Conservation (phyloP, 2,797 vertebrate genomes). For the Sebastes hopkinsi region DNA sequence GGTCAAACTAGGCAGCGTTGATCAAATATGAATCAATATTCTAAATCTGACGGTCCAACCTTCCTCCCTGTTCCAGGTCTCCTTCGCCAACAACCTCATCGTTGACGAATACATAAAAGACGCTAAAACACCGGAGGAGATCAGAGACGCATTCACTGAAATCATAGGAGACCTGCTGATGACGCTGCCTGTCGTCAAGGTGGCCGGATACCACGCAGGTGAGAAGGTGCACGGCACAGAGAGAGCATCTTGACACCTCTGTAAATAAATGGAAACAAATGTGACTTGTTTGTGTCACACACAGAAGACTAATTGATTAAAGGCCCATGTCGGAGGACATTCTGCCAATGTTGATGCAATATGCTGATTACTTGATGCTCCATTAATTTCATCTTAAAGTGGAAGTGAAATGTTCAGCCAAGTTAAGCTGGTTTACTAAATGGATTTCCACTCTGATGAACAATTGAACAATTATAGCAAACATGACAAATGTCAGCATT, state of each 20-base stretch:
- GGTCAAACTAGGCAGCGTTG: too few relatives aligned
- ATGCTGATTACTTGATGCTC: neutral
- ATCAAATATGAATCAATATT: too few relatives aligned
- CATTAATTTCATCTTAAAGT: neutral
- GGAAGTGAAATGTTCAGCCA: too few relatives aligned
- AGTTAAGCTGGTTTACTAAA: neutral
- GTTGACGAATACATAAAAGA: slow-evolving; percentile 82
- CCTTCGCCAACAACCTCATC: slow-evolving; percentile 64
- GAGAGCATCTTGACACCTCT: neutral
- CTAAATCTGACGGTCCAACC: neutral
- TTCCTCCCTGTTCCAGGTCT: slow-evolving; percentile 42
- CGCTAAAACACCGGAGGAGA: slow-evolving; percentile 70
- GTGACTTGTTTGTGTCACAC: neutral
- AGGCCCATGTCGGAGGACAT: neutral
- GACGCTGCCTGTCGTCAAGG: slow-evolving; percentile 76
- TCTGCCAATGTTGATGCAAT: neutral
- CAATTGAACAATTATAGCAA: too few relatives aligned
- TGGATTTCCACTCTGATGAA: too few relatives aligned
- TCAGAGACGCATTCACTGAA: slow-evolving; percentile 83
- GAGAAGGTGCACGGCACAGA: slow-evolving; percentile 12
- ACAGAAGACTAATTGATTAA: neutral
- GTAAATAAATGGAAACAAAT: neutral
- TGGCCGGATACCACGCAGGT: slow-evolving; percentile 87
- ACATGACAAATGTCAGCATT: too few relatives aligned
- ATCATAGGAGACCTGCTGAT: slow-evolving; percentile 84